Percentiles rank a stretch among this genome's conserved stretches.
phyloP scores from a whole-genome alignment of 1,140 invertebrate species.

The Drosophila kepulauana region DNA sequence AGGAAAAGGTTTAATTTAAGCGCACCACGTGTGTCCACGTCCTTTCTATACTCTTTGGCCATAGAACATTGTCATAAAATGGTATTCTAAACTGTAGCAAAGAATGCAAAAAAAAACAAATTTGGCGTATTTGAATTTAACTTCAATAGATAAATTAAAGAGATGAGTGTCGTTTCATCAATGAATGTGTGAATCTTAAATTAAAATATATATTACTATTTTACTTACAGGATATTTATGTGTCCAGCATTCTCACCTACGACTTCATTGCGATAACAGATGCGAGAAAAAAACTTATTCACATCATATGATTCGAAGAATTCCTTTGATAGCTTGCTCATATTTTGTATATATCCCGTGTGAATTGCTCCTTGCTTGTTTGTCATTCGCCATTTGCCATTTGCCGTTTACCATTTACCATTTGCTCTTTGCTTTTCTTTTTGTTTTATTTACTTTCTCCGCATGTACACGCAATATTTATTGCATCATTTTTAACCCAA shows the following conservation, averaged over 20 bases:
- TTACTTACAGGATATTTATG: background rate
- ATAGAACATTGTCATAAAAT: background rate
- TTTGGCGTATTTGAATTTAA: no score
- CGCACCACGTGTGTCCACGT: slow-evolving; percentile 38
- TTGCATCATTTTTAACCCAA: slow-evolving; percentile 53
- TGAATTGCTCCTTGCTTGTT: slow-evolving; percentile 47
- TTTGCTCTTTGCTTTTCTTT: slow-evolving; percentile 31
- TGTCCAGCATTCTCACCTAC: background rate
- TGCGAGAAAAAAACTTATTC: slow-evolving; percentile 38
- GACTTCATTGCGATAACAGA: slow-evolving; percentile 26
- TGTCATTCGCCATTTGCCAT: slow-evolving; percentile 17
- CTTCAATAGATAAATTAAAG: no score
- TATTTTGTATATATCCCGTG: slow-evolving; percentile 51
- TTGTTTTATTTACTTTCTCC: slow-evolving; percentile 52
- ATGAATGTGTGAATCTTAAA: no score
- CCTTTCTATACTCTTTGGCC: background rate
- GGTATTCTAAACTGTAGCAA: background rate
- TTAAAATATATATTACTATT: no score
- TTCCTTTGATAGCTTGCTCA: slow-evolving; percentile 54
- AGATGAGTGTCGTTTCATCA: no score
- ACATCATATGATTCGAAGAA: slow-evolving; percentile 52
- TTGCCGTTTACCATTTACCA: slow-evolving; percentile 11
- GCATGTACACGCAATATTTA: slow-evolving; percentile 59
- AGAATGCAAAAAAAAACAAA: no score
- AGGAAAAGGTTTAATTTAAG: slow-evolving; percentile 28